phyloP scores from a whole-genome alignment of 2,113 vertebrate species.

The Dendropsophus ebraccatus region DNA sequence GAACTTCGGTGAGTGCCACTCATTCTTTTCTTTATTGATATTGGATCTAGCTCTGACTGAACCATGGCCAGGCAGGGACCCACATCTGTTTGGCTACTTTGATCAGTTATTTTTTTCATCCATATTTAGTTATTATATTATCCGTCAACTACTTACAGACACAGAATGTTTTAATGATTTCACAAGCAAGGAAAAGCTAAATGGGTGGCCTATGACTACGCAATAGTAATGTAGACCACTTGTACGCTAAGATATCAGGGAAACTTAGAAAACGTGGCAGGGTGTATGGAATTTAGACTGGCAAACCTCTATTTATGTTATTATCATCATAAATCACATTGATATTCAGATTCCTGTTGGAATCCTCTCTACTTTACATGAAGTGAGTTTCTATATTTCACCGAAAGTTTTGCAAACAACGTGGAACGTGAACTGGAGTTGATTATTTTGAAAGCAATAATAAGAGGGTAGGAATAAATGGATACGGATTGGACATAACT shows the following conservation, averaged over 20 bases:
- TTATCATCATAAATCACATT: not conserved
- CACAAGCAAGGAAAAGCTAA: not conserved
- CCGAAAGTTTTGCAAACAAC: not conserved
- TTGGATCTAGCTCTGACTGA: too few relatives aligned
- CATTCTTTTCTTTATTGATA: too few relatives aligned
- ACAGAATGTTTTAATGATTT: not conserved
- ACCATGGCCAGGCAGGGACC: too few relatives aligned
- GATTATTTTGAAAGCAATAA: not conserved
- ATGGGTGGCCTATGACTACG: not conserved
- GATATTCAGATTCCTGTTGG: not conserved
- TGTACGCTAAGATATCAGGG: not conserved
- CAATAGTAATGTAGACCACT: not conserved
- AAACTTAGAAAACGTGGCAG: not conserved
- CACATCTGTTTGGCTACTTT: too few relatives aligned
- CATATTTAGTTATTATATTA: not conserved
- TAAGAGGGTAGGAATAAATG: slow-evolving; percentile 1
- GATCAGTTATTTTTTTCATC: not conserved
- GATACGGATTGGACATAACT: not conserved
- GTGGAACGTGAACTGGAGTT: not conserved
- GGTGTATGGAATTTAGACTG: not conserved
- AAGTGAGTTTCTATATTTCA: not conserved
- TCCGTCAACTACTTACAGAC: not conserved
- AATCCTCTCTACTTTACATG: not conserved
- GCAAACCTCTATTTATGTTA: not conserved
- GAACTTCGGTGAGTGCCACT: too few relatives aligned